Evolutionary conservation across 2,797 vertebrate species (phyloP).

Genomic region (Arnoldichthys spilopterus): DNA sequence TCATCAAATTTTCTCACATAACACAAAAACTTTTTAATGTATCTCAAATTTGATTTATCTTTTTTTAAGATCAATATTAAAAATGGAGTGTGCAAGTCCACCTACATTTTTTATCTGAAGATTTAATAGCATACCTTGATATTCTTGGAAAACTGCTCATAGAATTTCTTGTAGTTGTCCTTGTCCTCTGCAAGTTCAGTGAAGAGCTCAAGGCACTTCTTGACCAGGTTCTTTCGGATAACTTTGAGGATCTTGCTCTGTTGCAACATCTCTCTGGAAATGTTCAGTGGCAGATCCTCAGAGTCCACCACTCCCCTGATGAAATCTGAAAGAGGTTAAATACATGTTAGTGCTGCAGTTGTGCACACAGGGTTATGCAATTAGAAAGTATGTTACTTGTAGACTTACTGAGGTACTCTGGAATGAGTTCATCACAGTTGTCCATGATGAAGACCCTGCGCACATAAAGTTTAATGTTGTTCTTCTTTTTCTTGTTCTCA

Average conservation of each 20-base stretch:
- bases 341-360: neutral
- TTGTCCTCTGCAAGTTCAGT: constrained; percentile 87
- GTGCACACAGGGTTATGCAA: neutral
- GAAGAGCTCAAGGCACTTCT: constrained; percentile 95
- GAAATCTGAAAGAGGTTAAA: constrained; percentile 75
- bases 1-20: too few species aligned
- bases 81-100: neutral
- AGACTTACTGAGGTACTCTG: constrained; percentile 94
- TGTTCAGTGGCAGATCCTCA: constrained; percentile 88
- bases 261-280: constrained; percentile 97
- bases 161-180: constrained; percentile 89
- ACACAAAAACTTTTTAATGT: too few species aligned
- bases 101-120: neutral
- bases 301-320: constrained; percentile 90
- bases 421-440: constrained; percentile 96
- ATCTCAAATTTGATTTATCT: too few species aligned
- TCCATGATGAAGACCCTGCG: constrained; percentile 98
- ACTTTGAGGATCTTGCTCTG: constrained; percentile 98
- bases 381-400: neutral
- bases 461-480: constrained; percentile 95
- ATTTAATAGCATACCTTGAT: constrained; percentile 81
- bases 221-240: constrained; percentile 96
- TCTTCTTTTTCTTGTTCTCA: constrained; percentile 94
- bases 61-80: neutral
- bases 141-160: constrained; percentile 90